Evolutionary conservation across 2,113 vertebrate genomes (phyloP).

Genomic region (Fregata magnificens): DNA sequence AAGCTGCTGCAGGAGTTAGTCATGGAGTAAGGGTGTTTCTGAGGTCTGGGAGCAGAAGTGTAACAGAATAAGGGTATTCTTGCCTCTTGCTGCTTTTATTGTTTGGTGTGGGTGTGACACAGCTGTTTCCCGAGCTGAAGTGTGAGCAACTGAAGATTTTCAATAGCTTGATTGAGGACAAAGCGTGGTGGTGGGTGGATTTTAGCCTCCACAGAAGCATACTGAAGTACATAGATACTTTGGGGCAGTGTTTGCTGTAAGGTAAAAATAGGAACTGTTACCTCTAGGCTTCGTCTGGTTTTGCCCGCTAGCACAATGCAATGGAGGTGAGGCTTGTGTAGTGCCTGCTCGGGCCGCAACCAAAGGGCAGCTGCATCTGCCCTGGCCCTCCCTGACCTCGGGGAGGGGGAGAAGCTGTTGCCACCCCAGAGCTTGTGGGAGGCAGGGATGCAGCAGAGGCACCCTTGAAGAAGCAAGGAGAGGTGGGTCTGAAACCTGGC

Average conservation of each 20-base stretch:
- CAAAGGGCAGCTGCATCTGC: neutral
- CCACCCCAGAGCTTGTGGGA: neutral
- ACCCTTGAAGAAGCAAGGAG: neutral
- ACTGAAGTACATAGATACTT: neutral
- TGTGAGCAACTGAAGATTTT: neutral
- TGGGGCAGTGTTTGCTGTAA: neutral
- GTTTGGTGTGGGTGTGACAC: neutral
- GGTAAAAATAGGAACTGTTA: neutral
- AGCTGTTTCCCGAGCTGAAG: neutral
- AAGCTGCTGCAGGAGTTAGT: neutral
- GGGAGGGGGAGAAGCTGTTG: neutral
- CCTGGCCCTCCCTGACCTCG: neutral
- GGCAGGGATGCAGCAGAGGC: neutral
- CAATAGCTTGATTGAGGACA: neutral
- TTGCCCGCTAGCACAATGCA: fast-evolving
- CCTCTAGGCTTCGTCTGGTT: neutral
- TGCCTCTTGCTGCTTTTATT: neutral
- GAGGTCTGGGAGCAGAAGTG: neutral
- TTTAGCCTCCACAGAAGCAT: neutral
- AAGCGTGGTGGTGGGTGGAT: neutral
- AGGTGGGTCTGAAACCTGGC: neutral
- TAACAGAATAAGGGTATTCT: neutral
- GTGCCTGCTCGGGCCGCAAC: neutral
- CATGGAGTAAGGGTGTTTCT: neutral
- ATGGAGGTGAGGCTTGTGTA: neutral